Conservation (phyloP, 2,797 vertebrate genomes). For the Rhodeus uyekii region DNA sequence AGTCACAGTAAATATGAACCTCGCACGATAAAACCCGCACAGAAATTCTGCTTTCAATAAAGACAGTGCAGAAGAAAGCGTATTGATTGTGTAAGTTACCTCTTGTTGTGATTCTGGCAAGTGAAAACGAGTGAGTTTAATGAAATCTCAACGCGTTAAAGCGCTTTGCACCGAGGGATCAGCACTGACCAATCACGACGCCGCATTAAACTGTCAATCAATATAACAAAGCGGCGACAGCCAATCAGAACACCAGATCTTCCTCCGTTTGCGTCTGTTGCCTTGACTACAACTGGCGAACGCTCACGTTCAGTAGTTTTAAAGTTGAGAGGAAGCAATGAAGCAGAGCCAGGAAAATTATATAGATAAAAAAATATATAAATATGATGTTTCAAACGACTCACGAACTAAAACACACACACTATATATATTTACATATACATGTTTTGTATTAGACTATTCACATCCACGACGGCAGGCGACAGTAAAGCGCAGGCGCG, state of each 20-base stretch:
- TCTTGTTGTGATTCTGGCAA: constrained; percentile 24
- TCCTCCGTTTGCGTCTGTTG: constrained; percentile 47
- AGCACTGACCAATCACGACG: constrained; percentile 45
- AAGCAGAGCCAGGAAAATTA: not conserved
- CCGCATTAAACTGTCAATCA: constrained; percentile 1
- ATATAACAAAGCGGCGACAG: not conserved
- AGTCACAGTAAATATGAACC: not conserved
- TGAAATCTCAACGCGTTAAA: constrained; percentile 34
- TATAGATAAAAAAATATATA: not conserved
- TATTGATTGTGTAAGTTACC: constrained; percentile 6
- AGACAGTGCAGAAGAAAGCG: not conserved
- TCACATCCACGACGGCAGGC: constrained; percentile 61
- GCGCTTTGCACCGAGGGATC: constrained; percentile 27
- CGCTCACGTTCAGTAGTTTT: not conserved
- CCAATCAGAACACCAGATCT: constrained; percentile 41
- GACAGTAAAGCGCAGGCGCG: constrained; percentile 42
- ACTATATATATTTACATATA: not conserved
- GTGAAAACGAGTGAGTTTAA: constrained; percentile 1
- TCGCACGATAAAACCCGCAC: not conserved
- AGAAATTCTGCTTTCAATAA: not conserved
- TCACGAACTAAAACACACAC: no score
- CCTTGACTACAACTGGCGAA: constrained; percentile 43
- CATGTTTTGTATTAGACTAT: not conserved
- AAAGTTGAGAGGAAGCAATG: not conserved
- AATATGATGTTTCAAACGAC: not conserved